phyloP scores from a whole-genome alignment of 2,797 vertebrate species.

The Myotis myotis region DNA sequence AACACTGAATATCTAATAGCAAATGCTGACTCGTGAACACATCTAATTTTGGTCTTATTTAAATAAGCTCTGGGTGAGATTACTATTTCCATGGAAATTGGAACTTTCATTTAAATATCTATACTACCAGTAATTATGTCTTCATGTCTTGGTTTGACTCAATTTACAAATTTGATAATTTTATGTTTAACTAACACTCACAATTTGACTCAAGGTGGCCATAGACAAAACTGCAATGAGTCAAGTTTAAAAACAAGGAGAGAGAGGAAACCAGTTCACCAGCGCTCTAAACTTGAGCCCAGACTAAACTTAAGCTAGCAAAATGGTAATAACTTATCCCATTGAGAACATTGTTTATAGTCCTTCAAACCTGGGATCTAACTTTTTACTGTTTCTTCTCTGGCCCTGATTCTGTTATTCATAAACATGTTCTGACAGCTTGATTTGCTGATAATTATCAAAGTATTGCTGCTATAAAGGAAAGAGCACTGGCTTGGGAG shows the following conservation, averaged over 20 bases:
- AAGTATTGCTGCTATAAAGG: background rate
- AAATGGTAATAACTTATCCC: background rate
- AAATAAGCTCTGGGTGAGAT: background rate
- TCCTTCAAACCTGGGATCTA: background rate
- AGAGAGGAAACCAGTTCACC: background rate
- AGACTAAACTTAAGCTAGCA: background rate
- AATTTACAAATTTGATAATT: background rate
- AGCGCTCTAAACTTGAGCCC: background rate
- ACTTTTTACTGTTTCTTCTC: background rate
- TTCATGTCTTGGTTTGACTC: slow-evolving; percentile 20
- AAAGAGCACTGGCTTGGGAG: background rate
- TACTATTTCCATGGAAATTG: slow-evolving; percentile 19
- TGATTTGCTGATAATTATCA: background rate
- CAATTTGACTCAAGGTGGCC: background rate
- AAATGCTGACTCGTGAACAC: background rate
- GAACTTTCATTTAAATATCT: background rate
- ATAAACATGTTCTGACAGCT: background rate
- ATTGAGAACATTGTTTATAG: background rate
- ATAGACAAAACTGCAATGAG: background rate
- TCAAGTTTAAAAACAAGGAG: background rate
- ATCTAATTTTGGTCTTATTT: background rate
- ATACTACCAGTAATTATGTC: background rate
- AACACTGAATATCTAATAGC: background rate
- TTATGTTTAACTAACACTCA: background rate
- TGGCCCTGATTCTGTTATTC: background rate